Evolutionary conservation across 2,888 invertebrate genomes (phyloP).

Genomic region (Pollenia amentaria): DNA sequence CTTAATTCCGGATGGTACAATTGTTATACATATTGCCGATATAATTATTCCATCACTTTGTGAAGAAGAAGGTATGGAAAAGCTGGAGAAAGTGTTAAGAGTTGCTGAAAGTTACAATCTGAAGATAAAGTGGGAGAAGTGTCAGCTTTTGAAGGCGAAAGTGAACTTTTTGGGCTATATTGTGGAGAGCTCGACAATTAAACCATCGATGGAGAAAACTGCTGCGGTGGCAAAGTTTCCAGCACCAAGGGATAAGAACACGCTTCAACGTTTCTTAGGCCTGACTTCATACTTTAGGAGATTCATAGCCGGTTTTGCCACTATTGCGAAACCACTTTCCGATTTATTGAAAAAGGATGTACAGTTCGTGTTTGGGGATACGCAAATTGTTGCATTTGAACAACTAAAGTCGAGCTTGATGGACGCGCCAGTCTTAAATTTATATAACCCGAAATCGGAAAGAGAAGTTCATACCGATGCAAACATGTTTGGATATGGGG

Average conservation of each 20-base stretch:
- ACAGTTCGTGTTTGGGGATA: slow-evolving; percentile 73
- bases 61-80: slow-evolving; percentile 65
- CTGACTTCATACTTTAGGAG: slow-evolving; percentile 68
- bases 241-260: slow-evolving; percentile 31
- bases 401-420: too few species aligned
- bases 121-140: too few species aligned
- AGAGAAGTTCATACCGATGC: slow-evolving; percentile 38
- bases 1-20: slow-evolving; percentile 60
- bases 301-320: slow-evolving; percentile 58
- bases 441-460: slow-evolving; percentile 13
- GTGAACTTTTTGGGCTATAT: slow-evolving; percentile 69
- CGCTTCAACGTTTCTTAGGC: slow-evolving; percentile 35
- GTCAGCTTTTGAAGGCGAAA: slow-evolving; percentile 47
- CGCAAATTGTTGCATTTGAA: slow-evolving; percentile 69
- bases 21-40: slow-evolving; percentile 73
- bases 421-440: slow-evolving; percentile 25
- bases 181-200: slow-evolving; percentile 58
- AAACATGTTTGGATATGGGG: too few species aligned
- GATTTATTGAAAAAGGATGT: slow-evolving; percentile 71
- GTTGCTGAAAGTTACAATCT: slow-evolving; percentile 63
- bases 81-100: slow-evolving; percentile 50
- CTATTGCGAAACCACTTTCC: slow-evolving; percentile 49
- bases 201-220: slow-evolving; percentile 58
- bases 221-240: slow-evolving; percentile 59
- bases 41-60: slow-evolving; percentile 66